Base-by-base conservation (phyloP, 2,888 invertebrate genomes). In the Apoderus coryli region DNA sequence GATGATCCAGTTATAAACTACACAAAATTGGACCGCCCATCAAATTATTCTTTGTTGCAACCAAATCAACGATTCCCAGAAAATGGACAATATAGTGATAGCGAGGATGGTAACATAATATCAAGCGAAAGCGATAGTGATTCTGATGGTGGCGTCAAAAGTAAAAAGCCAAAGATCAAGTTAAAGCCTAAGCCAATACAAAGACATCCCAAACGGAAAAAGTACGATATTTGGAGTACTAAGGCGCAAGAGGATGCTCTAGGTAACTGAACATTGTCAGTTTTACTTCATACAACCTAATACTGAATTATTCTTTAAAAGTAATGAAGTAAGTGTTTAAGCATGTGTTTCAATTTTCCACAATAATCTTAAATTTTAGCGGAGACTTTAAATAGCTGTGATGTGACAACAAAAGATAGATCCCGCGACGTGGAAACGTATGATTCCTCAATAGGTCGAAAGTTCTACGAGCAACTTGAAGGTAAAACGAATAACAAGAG, bases 201-300 rank as follows among this genome's bases (percentile, higher is more conserved):
- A 48, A 52, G 27, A 48, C 55, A 32, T 53, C 55, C 25, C 48
- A 71, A 65, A 42, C 67, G 65, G 38, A 75, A 72, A 33, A 76
- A 76, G 54, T 84, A 82, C 48, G 78, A 79, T 54, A 68, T 86
- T 40, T 88, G 86, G 86, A 64, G 67, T 41, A 59, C 61, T 2
- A 64, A 67, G 38, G 55, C 66, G n/a, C 73, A 84, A 60, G 85
- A 86, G 52, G 84, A 85, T 42, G 65, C 77, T 0, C 57, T 88
- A 13, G 36, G 39, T 39, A 34, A 27, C 14, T 12, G 24, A 22
- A n/a, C n/a, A n/a, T n/a, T n/a, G n/a, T n/a, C n/a, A n/a, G n/a
- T n/a, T n/a, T n/a, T n/a, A n/a, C 19, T 19, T 19, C 19, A 19
- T n/a, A 19, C 19, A 19, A 7, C 6, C 19, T n/a, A n/a, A n/a